Conservation (phyloP, 2,797 vertebrate genomes). For the Taeniopygia guttata region DNA sequence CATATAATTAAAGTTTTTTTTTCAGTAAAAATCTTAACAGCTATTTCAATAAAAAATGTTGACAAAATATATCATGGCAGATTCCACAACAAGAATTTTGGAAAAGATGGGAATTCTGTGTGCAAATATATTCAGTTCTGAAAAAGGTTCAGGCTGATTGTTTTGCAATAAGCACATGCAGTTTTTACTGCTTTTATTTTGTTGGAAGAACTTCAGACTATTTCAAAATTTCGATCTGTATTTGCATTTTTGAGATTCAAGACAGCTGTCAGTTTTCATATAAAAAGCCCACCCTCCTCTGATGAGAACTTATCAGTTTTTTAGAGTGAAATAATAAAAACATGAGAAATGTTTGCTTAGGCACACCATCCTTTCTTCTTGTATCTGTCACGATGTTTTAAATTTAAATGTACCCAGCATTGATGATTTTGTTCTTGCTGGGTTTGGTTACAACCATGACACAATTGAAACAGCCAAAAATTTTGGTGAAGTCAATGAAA, state of each 20-base stretch:
- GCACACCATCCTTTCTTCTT: background rate
- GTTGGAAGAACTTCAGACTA: conserved; percentile 17
- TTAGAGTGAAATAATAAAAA: background rate
- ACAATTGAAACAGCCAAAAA: background rate
- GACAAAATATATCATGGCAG: background rate
- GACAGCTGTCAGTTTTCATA: conserved; percentile 33
- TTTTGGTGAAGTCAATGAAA: background rate
- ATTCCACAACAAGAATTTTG: conserved; percentile 8
- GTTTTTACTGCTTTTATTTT: conserved; percentile 12
- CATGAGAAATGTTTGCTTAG: background rate
- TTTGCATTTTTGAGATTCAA: conserved; percentile 18
- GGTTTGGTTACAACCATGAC: background rate
- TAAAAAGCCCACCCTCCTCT: background rate
- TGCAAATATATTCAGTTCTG: background rate
- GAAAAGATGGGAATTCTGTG: background rate
- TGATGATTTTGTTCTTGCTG: background rate
- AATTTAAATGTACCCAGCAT: background rate
- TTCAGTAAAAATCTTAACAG: background rate
- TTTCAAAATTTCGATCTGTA: conserved; percentile 25
- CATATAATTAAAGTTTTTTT: background rate
- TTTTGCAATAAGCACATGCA: conserved; percentile 1
- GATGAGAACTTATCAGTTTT: background rate
- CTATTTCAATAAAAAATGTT: background rate
- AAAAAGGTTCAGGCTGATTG: background rate
- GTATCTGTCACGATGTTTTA: background rate